Percentiles rank a stretch among this genome's conserved stretches.
Evolutionary conservation across 1,140 invertebrate species (phyloP).

Genomic region (Macrocentrus cingulum): DNA sequence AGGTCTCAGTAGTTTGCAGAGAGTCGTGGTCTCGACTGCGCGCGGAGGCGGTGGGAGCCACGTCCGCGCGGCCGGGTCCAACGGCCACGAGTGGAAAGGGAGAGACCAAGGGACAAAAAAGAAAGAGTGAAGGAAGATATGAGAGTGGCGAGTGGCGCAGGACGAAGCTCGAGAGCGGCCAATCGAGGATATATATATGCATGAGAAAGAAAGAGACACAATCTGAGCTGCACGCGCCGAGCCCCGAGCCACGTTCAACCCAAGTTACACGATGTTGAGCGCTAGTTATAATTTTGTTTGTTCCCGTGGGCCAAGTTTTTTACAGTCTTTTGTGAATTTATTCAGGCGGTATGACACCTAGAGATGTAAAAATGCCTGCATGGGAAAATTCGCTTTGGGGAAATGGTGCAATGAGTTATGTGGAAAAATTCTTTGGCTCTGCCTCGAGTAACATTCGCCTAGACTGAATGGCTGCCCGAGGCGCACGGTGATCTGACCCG

Average conservation of each 20-base stretch:
- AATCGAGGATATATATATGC: slow-evolving; percentile 2
- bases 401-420: neutral
- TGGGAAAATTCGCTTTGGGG: neutral
- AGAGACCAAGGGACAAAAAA: slow-evolving; percentile 43
- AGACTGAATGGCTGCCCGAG: slow-evolving; percentile 40
- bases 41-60: slow-evolving; percentile 54
- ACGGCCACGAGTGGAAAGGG: slow-evolving; percentile 20
- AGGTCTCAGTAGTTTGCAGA: slow-evolving; percentile 39
- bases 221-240: slow-evolving; percentile 54
- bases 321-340: too few species aligned
- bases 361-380: too few species aligned
- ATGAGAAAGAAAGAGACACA: slow-evolving; percentile 21
- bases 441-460: slow-evolving; percentile 45
- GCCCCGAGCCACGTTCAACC: slow-evolving; percentile 51
- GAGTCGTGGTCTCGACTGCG: slow-evolving; percentile 42
- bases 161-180: slow-evolving; percentile 33
- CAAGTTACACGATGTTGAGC: slow-evolving; percentile 47
- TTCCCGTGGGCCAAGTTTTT: too few species aligned
- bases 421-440: neutral
- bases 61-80: neutral
- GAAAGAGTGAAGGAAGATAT: slow-evolving; percentile 43
- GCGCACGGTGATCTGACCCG: slow-evolving; percentile 53
- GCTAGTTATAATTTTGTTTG: neutral
- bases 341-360: too few species aligned
- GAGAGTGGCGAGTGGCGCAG: slow-evolving; percentile 28